Base-by-base conservation (phyloP, 2,113 vertebrate species). In the Pygoscelis adeliae region DNA sequence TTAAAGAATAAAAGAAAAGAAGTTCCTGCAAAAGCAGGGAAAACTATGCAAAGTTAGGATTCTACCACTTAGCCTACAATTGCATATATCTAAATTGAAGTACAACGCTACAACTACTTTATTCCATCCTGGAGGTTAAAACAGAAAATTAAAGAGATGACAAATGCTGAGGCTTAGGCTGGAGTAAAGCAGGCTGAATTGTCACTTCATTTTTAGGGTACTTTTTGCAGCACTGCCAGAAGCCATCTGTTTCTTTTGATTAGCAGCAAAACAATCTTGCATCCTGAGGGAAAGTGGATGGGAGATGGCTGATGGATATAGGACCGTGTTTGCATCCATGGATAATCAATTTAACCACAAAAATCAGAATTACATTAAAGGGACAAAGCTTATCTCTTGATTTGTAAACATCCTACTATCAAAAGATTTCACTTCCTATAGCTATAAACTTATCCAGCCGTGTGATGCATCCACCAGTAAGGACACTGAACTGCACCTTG, bases 341-440 rank as follows among this genome's bases (percentile, higher is more conserved):
- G 61, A 96, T 95, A 95, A 90, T 78, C 71, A 73, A 86, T 92
- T 86, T 66, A 88, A 91, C 74, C 44, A 73, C 83, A 88, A 88
- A 94, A 90, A 62, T 77, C 79, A 90, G 58, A 88, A 86, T 79
- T 69, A 65, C 23, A 50, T 69, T 87, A 82, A 76, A 65, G 69
- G 34, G 81, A 80, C n/a, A 93, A 69, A 94, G 22, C 65, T 92
- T 53, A 55, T 62, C 22, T 53, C 66, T 76, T 65, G 30, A 53
- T 62, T 87, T 82, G 81, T 85, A 94, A 97, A 95, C 78, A 76
- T 46, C 25, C 21, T 61, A 9, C 36, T 49, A 56, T 20, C 52
- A 83, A 83, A 87, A 79, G 27, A 12, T 38, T 90, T 1, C 8
- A 49, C 19, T 86, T 79, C 44, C 27, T 56, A 47, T 6, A 92